Percentiles rank a stretch among this genome's conserved stretches.
Conservation (phyloP, 1,140 invertebrate species). For the Araneus ventricosus region DNA sequence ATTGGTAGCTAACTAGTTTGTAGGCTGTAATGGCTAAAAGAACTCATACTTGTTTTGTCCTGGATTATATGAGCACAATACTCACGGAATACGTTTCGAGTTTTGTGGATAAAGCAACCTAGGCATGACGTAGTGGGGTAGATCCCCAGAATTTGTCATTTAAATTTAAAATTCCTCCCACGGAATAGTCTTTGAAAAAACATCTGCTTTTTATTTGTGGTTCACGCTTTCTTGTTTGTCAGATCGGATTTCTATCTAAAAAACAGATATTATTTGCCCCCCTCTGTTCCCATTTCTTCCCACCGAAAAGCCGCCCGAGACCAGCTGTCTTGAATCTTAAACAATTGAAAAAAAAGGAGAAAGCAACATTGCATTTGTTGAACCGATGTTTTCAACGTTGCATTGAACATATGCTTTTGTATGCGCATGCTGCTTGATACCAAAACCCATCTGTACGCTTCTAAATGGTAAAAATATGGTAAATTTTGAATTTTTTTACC, state of each 20-base stretch:
- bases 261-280: conserved; percentile 23
- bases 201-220: conserved; percentile 20
- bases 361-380: conserved; percentile 39
- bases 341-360: conserved; percentile 18
- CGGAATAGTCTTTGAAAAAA: conserved; percentile 7
- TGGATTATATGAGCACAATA: not conserved
- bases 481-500: conserved; percentile 40
- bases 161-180: conserved; percentile 52
- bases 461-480: conserved; percentile 49
- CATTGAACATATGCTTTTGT: not conserved
- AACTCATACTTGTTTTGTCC: not conserved
- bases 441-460: conserved; percentile 8
- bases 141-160: conserved; percentile 28
- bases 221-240: conserved; percentile 42
- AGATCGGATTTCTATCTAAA: conserved; percentile 48
- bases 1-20: too few species aligned
- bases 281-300: not conserved
- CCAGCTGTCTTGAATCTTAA: conserved; percentile 50
- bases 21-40: too few species aligned
- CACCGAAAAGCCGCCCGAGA: not conserved
- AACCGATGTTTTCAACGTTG: conserved; percentile 11
- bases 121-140: conserved; percentile 4
- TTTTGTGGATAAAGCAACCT: conserved; percentile 41
- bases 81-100: not conserved
- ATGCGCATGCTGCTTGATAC: not conserved